Evolutionary conservation across 2,797 vertebrate species (phyloP).

Genomic region (Malurus leucopterus): DNA sequence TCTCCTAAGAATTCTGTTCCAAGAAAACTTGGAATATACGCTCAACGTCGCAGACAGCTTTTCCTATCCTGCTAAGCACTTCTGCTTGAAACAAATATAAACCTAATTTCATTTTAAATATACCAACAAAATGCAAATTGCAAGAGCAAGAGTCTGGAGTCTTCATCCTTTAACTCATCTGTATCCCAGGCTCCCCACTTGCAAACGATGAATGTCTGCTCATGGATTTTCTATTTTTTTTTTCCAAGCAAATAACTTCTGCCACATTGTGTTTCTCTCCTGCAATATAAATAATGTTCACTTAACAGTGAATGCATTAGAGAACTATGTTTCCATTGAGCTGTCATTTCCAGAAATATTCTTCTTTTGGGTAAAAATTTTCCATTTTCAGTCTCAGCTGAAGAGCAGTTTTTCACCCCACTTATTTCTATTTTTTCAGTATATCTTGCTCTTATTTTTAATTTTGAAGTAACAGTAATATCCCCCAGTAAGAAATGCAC

Average conservation of each 20-base stretch:
- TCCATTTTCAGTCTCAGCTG: neutral
- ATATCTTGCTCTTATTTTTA: neutral
- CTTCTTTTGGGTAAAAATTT: slow-evolving; percentile 15
- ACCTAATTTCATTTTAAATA: neutral
- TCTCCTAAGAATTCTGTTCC: neutral
- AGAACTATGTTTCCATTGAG: neutral
- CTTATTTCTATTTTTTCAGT: neutral
- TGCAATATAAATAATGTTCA: slow-evolving; percentile 34
- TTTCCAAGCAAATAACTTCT: neutral
- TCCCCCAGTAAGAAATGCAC: neutral
- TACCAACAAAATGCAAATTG: slow-evolving; percentile 45
- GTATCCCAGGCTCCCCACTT: slow-evolving; percentile 9
- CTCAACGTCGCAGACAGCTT: slow-evolving; percentile 10
- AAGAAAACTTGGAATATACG: slow-evolving; percentile 3
- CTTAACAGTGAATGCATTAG: slow-evolving; percentile 34
- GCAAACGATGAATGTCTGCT: neutral
- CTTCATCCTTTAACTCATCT: neutral
- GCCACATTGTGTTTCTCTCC: slow-evolving; percentile 3
- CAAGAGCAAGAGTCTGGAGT: slow-evolving; percentile 27
- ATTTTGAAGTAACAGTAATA: neutral
- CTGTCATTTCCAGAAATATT: slow-evolving; percentile 41
- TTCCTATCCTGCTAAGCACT: slow-evolving; percentile 27
- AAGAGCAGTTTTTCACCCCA: neutral
- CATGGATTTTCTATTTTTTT: neutral
- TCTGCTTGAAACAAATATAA: slow-evolving; percentile 20